phyloP scores from a whole-genome alignment of 2,888 invertebrate genomes.

The Bruchidius siliquastri region DNA sequence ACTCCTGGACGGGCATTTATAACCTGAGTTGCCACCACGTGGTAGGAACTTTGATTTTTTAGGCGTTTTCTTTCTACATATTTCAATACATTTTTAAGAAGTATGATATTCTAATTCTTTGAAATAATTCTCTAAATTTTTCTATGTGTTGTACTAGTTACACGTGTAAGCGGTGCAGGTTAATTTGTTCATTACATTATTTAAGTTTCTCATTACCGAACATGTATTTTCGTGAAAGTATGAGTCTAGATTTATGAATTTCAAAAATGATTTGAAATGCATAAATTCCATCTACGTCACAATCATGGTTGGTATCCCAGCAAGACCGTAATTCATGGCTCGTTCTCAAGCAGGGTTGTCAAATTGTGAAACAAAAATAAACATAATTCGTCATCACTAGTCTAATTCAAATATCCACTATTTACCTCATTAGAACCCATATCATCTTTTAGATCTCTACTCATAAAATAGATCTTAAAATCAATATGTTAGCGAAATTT shows the following conservation, averaged over 20 bases:
- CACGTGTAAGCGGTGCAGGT: too few relatives aligned
- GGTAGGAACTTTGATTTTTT: background rate
- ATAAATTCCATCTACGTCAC: background rate
- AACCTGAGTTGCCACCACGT: background rate
- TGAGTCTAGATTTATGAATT: background rate
- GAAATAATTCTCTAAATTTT: too few relatives aligned
- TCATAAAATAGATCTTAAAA: too few relatives aligned
- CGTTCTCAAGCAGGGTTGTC: background rate
- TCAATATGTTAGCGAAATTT: too few relatives aligned
- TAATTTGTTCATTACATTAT: too few relatives aligned
- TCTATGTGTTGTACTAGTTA: too few relatives aligned
- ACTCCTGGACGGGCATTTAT: too few relatives aligned
- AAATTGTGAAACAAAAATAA: background rate
- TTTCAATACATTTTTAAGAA: background rate
- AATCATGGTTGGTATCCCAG: background rate
- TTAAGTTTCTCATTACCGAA: background rate
- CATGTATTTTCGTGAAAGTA: background rate
- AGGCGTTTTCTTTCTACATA: background rate
- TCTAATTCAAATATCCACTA: too few relatives aligned
- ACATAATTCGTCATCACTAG: too few relatives aligned
- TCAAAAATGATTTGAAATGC: background rate
- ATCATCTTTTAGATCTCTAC: too few relatives aligned
- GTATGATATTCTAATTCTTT: background rate
- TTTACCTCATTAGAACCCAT: too few relatives aligned
- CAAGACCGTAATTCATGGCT: too few relatives aligned